Evolutionary conservation across 2,888 invertebrate species (phyloP).

Genomic region (Caenorhabditis imperialis): DNA sequence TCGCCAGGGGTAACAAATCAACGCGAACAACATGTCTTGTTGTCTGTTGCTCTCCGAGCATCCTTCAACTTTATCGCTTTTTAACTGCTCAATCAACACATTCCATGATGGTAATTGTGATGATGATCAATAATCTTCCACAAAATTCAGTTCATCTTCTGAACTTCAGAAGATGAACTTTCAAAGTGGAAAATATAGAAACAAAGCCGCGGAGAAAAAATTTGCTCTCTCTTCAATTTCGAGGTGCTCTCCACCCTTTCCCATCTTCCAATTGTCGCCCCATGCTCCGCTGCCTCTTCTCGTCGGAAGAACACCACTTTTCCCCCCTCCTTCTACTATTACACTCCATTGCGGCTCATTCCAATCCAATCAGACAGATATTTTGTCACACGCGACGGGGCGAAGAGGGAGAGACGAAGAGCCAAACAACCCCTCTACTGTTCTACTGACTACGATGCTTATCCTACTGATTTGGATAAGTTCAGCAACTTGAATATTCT

Average conservation of each 20-base stretch:
- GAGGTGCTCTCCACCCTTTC: no score
- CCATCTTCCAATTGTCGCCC: conserved; percentile 32
- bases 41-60: conserved; percentile 7
- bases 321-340: conserved; percentile 51
- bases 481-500: conserved; percentile 7
- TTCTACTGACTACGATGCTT: conserved; percentile 26
- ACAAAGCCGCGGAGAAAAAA: no score
- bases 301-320: conserved; percentile 55
- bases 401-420: conserved; percentile 8
- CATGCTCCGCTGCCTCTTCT: conserved; percentile 12
- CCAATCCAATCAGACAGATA: conserved; percentile 54
- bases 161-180: no score
- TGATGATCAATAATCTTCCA: no score
- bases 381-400: conserved; percentile 42
- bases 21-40: conserved; percentile 31
- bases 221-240: conserved; percentile 7
- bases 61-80: conserved; percentile 46
- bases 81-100: conserved; percentile 52
- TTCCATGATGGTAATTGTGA: no score
- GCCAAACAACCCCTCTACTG: conserved; percentile 28
- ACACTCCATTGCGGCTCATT: conserved; percentile 44
- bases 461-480: conserved; percentile 12
- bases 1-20: conserved; percentile 50
- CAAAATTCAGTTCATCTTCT: no score
- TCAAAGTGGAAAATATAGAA: no score